Percentiles rank a stretch among this genome's conserved stretches.
Evolutionary conservation across 2,113 vertebrate genomes (phyloP).

Genomic region (Pantherophis guttatus): DNA sequence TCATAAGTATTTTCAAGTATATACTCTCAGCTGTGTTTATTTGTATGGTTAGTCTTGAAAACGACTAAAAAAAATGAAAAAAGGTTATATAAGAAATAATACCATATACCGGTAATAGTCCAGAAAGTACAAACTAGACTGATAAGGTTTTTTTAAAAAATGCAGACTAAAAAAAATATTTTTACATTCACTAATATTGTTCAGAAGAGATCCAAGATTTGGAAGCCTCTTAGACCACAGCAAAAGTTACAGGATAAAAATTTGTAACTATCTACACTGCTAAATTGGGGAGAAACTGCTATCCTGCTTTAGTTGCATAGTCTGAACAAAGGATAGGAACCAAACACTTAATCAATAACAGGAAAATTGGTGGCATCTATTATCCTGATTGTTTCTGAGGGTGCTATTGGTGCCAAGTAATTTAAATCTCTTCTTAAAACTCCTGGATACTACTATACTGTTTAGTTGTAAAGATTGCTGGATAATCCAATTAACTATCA

Average conservation of each 20-base stretch:
- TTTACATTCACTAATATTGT: not conserved
- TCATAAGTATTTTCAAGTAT: not conserved
- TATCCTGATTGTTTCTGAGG: constrained; percentile 4
- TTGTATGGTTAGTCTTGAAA: not conserved
- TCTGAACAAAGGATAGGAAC: not conserved
- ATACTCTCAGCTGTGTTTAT: not conserved
- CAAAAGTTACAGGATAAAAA: not conserved
- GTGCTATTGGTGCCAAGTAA: not conserved
- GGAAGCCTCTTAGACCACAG: not conserved
- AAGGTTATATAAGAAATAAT: not conserved
- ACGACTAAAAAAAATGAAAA: not conserved
- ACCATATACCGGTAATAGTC: not conserved
- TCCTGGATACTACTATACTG: not conserved
- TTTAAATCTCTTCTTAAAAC: not conserved
- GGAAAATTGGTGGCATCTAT: not conserved
- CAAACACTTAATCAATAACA: constrained; percentile 6
- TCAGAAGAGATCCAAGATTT: not conserved
- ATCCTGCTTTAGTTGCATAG: not conserved
- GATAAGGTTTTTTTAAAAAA: not conserved
- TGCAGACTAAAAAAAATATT: not conserved
- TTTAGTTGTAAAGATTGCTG: constrained; percentile 6
- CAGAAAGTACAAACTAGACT: not conserved
- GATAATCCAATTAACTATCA: not conserved
- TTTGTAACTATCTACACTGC: too few species aligned
- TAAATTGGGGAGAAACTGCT: not conserved